phyloP scores from a whole-genome alignment of 2,797 vertebrate species.

The Platalea minor region DNA sequence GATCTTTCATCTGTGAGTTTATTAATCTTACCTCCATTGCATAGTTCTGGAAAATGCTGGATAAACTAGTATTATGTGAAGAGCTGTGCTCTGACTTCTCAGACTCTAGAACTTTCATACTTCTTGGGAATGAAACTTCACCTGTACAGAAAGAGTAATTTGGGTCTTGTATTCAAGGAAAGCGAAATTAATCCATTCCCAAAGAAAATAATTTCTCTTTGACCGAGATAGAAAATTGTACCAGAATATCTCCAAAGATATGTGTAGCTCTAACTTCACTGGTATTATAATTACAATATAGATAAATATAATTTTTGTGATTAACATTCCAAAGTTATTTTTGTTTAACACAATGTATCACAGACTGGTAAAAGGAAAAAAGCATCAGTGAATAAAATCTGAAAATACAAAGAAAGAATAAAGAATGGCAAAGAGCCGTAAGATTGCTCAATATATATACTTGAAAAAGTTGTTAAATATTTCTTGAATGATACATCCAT shows the following conservation, averaged over 20 bases:
- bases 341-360: neutral
- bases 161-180: neutral
- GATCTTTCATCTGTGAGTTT: neutral
- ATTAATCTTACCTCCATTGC: conserved; percentile 88
- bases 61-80: conserved; percentile 91
- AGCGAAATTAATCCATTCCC: neutral
- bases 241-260: neutral
- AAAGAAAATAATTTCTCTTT: neutral
- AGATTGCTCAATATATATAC: neutral
- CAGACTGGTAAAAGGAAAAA: neutral
- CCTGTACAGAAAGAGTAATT: conserved; percentile 53
- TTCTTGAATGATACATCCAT: neutral
- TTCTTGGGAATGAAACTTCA: conserved; percentile 75
- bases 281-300: neutral
- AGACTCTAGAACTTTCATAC: conserved; percentile 80
- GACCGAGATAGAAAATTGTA: neutral
- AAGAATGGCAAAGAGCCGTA: neutral
- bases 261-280: neutral
- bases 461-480: neutral
- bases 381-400: neutral
- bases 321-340: neutral
- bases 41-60: conserved; percentile 95
- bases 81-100: conserved; percentile 88
- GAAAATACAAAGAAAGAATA: neutral
- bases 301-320: neutral